These are phyloP conservation scores for Psilopsiagon aurifrons DNA, from an alignment of 2,113 vertebrate species.

Conservation along the genomic window DNA sequence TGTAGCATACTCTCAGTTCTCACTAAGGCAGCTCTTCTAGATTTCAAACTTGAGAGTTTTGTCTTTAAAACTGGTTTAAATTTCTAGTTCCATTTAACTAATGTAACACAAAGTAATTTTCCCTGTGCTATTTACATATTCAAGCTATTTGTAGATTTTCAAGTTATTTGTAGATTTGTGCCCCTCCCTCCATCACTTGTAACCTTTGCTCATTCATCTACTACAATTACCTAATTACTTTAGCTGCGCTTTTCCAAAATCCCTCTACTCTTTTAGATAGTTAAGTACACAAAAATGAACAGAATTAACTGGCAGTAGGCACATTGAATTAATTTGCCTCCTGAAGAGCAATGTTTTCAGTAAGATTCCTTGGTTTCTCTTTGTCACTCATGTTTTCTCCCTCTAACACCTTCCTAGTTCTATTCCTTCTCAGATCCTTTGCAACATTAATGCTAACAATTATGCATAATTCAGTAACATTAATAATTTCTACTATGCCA, in stretches of 20 bases:
- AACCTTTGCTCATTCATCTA: neutral
- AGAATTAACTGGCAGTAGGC: neutral
- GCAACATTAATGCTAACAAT: conserved; percentile 59
- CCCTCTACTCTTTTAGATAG: neutral
- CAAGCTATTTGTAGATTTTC: neutral
- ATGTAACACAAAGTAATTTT: neutral
- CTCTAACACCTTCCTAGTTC: neutral
- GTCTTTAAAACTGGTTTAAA: neutral
- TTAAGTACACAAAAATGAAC: neutral
- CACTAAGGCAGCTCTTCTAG: neutral
- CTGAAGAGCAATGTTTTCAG: neutral
- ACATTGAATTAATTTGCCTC: neutral
- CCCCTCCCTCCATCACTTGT: neutral
- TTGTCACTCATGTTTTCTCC: neutral
- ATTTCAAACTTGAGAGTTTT: neutral
- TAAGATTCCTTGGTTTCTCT: neutral
- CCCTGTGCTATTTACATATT: neutral
- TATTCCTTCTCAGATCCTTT: conserved; percentile 19
- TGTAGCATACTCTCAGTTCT: neutral
- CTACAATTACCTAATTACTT: neutral
- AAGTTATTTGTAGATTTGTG: neutral
- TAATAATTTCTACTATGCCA: conserved; percentile 61
- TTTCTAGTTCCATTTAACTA: neutral
- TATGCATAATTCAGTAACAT: conserved; percentile 55
- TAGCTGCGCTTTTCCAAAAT: neutral